phyloP scores from a whole-genome alignment of 2,888 invertebrate genomes.

The Falcaria lacertinaria region DNA sequence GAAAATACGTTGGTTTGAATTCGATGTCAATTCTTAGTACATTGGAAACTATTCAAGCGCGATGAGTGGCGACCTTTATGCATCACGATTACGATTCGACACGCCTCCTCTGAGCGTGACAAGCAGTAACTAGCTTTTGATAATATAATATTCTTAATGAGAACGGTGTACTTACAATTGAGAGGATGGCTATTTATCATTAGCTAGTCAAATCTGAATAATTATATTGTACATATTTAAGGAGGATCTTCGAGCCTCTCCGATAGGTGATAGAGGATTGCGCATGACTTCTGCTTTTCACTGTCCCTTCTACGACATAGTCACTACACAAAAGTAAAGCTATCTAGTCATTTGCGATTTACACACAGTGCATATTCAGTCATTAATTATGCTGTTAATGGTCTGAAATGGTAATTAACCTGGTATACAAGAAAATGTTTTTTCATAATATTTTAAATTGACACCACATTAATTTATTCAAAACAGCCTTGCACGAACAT shows the following conservation, averaged over 20 bases:
- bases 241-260: too few species aligned
- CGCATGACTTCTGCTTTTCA: too few species aligned
- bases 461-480: not conserved
- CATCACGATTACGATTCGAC: conserved; percentile 14
- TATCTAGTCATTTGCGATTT: too few species aligned
- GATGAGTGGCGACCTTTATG: conserved; percentile 24
- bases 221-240: not conserved
- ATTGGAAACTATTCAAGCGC: not conserved
- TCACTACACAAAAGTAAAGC: too few species aligned
- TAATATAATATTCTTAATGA: not conserved
- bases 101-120: not conserved
- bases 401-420: too few species aligned
- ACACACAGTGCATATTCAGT: too few species aligned
- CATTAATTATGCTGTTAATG: too few species aligned
- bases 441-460: too few species aligned
- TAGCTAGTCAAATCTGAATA: not conserved
- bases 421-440: too few species aligned
- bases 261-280: too few species aligned
- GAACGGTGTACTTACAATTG: not conserved
- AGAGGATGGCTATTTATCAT: not conserved
- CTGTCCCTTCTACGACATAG: too few species aligned
- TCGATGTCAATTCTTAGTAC: not conserved
- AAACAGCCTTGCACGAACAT: not conserved
- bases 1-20: conserved; percentile 7
- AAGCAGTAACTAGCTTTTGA: not conserved